Base-by-base conservation (phyloP, 2,888 invertebrate genomes). In the Apamea sordens region DNA sequence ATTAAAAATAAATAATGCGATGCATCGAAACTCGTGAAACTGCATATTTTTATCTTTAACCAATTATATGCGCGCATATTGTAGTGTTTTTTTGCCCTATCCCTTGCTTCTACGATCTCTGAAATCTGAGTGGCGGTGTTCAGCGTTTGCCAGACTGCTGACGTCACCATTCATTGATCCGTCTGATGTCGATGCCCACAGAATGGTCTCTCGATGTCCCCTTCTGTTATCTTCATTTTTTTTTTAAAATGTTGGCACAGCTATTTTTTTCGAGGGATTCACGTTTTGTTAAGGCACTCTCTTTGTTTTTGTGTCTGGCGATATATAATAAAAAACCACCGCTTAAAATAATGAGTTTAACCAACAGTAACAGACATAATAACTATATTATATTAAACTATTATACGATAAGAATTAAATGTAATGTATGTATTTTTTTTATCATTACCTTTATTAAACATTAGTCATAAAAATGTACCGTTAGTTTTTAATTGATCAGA, bases 151-250 rank as follows among this genome's bases (percentile, higher is more conserved):
- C 71, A 71, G 81, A 82, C 76, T 74, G 79, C 65, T 89, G 87
- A 88, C 90, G 87, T 89, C 89, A 86, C 71, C 13, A 76, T 77
- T 74, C 82, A 88, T 88, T 86, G 89, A 89, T 88, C 83, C 80
- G 86, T 82, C 77, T 81, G 80, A 79, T 78, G 84, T 73, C 86
- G 76, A 72, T 83, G 81, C 61, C 79, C 77, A 79, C 73, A 79
- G 70, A 79, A 76, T 67, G 36, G 74, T 64, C 59, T 41, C 63
- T 69, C 32, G n/a, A 65, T 36, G 56, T 47, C 21, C 24, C 28
- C 32, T 24, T n/a, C 11, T 13, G n/a, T 21, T 32, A 13, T 21
- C 10, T 71, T 44, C 10, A n/a, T 70, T 77, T 68, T 69, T 32
- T 67, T 13, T 36, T 6, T 28, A 61, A 77, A 74, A 32, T 65